Conservation (phyloP, 2,888 invertebrate genomes). For the Sphinx pinastri region DNA sequence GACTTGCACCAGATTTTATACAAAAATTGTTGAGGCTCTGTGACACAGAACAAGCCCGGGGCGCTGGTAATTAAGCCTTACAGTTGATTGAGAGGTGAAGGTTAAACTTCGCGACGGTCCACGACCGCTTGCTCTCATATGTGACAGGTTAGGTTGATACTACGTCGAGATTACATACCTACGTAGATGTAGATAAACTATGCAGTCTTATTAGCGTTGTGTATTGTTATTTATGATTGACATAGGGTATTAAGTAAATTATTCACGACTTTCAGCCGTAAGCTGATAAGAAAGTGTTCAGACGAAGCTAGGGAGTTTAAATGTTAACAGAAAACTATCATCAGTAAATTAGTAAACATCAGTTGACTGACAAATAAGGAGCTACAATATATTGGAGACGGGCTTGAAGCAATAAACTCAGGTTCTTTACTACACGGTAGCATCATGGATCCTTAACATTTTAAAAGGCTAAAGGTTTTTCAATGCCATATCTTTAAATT, state of each 20-base stretch:
- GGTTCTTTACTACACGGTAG: not conserved
- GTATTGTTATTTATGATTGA: not conserved
- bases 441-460: not conserved
- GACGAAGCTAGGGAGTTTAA: not conserved
- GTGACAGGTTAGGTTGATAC: slow-evolving; percentile 17
- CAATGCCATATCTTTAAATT: not conserved
- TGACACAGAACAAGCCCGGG: slow-evolving; percentile 43
- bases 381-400: not conserved
- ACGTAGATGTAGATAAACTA: slow-evolving; percentile 11
- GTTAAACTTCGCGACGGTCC: slow-evolving; percentile 35
- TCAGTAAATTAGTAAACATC: not conserved
- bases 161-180: slow-evolving; percentile 12
- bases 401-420: not conserved
- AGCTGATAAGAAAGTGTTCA: not conserved
- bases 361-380: not conserved
- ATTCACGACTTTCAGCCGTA: not conserved
- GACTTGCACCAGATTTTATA: slow-evolving; percentile 65
- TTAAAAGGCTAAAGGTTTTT: not conserved
- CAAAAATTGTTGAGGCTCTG: slow-evolving; percentile 41
- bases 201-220: not conserved
- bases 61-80: slow-evolving; percentile 49
- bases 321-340: not conserved
- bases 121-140: slow-evolving; percentile 11
- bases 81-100: slow-evolving; percentile 57
- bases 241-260: not conserved